A percentile compares a stretch with the other conserved stretches of the same genome.
phyloP scores from a whole-genome alignment of 30 jellyfish, hydroid and myxozoan species.

The Rhopilema esculentum region DNA sequence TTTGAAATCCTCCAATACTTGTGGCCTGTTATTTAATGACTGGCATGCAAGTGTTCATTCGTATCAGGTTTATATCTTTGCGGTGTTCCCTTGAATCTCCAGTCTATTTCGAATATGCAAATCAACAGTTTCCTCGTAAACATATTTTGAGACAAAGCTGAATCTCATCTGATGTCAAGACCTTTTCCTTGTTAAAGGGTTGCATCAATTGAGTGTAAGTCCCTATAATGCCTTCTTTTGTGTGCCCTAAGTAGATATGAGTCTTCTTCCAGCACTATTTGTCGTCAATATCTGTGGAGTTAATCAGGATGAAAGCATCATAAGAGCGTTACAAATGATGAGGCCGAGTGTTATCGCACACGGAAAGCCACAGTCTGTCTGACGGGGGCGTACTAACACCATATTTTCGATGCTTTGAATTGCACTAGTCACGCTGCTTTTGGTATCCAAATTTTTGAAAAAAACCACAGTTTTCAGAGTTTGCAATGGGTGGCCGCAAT shows the following conservation, averaged over 20 bases:
- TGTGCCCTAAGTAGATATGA: neutral
- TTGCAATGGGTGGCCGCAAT: too few species aligned
- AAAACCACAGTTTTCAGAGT: too few species aligned
- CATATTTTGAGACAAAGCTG: neutral
- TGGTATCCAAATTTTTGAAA: too few species aligned
- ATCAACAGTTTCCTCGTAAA: neutral
- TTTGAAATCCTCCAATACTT: neutral
- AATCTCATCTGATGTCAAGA: neutral
- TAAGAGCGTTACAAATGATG: neutral
- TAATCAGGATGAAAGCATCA: neutral
- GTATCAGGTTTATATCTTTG: neutral
- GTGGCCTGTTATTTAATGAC: neutral
- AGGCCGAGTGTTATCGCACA: neutral
- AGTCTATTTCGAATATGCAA: neutral
- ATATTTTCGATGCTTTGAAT: too few species aligned
- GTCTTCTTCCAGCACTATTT: neutral
- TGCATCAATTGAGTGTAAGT: neutral
- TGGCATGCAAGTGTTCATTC: neutral
- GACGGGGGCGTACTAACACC: neutral
- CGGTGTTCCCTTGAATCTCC: neutral
- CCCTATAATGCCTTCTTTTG: neutral
- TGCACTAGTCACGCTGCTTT: too few species aligned
- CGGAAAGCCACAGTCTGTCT: too few species aligned
- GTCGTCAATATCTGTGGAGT: too few species aligned
- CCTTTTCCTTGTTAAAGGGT: neutral